Percentiles rank a stretch among this genome's conserved stretches.
Evolutionary conservation across 2,797 vertebrate species (phyloP).

Genomic region (Coilia nasus): DNA sequence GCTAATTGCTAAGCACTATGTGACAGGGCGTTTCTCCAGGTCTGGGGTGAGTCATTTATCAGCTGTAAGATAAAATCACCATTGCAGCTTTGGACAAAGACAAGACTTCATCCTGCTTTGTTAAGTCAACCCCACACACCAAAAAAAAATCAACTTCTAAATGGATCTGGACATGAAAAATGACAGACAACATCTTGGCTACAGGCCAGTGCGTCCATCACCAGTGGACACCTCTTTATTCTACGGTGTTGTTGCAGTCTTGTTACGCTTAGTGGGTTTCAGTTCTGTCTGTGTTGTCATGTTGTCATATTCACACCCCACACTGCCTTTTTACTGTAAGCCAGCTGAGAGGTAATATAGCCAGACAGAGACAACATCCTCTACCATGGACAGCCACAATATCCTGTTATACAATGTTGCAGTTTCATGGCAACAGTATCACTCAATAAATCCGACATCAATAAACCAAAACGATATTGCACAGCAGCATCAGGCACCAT

Average conservation of each 20-base stretch:
- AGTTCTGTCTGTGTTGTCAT: background rate
- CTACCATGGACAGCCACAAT: background rate
- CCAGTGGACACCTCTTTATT: background rate
- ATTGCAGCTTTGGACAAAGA: background rate
- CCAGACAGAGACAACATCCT: background rate
- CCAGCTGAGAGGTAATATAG: background rate
- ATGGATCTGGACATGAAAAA: no score
- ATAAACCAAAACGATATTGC: background rate
- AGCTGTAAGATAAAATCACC: background rate
- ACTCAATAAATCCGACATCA: background rate
- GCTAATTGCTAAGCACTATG: background rate
- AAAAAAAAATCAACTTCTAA: background rate
- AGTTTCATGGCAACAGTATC: background rate
- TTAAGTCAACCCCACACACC: background rate
- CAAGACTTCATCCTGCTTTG: background rate
- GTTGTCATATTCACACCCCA: background rate
- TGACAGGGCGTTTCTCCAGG: background rate
- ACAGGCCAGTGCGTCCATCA: background rate
- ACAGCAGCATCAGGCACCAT: background rate
- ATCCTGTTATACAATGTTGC: background rate
- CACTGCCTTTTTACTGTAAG: background rate
- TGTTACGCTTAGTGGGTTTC: background rate
- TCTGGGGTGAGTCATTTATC: conserved; percentile 3
- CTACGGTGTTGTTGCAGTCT: background rate
- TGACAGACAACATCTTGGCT: background rate